These are phyloP conservation scores for Theretra japonica DNA, from an alignment of 2,888 invertebrate species.

Conservation along the genomic window DNA sequence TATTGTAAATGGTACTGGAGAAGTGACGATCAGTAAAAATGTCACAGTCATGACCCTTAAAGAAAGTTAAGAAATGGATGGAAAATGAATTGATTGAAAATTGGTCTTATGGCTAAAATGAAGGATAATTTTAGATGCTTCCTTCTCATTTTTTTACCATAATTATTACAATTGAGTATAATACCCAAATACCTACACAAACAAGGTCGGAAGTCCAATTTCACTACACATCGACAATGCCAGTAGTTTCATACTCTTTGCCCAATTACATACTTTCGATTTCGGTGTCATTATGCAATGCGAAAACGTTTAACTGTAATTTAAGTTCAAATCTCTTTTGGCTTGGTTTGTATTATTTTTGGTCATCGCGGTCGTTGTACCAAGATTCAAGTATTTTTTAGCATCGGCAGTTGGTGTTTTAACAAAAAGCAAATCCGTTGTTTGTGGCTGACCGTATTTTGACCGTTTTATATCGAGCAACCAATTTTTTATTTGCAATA, in stretches of 20 bases:
- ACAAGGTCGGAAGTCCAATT: constrained; percentile 10
- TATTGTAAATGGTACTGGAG: too few relatives aligned
- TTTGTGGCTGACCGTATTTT: constrained; percentile 6
- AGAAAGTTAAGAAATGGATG: too few relatives aligned
- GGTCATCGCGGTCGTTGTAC: constrained; percentile 43
- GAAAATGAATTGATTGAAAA: too few relatives aligned
- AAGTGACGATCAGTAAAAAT: too few relatives aligned
- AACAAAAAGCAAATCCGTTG: constrained; percentile 12
- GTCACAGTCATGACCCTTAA: too few relatives aligned
- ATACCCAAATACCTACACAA: not conserved
- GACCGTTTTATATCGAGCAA: not conserved
- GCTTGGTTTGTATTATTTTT: constrained; percentile 46
- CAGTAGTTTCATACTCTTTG: constrained; percentile 38
- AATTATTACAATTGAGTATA: not conserved
- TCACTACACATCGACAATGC: constrained; percentile 8
- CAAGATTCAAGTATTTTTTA: constrained; percentile 29
- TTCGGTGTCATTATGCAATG: constrained; percentile 58
- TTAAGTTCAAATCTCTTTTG: constrained; percentile 43
- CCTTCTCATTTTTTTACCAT: too few relatives aligned
- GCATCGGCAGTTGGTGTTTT: not conserved
- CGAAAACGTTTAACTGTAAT: constrained; percentile 50
- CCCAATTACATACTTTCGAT: constrained; percentile 56
- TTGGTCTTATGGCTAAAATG: too few relatives aligned
- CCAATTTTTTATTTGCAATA: not conserved
- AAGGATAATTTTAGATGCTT: not conserved